Evolutionary conservation across 2,113 vertebrate genomes (phyloP), one percentile per base, ranked within the genome.

Genomic region (Passerina amoena): DNA sequence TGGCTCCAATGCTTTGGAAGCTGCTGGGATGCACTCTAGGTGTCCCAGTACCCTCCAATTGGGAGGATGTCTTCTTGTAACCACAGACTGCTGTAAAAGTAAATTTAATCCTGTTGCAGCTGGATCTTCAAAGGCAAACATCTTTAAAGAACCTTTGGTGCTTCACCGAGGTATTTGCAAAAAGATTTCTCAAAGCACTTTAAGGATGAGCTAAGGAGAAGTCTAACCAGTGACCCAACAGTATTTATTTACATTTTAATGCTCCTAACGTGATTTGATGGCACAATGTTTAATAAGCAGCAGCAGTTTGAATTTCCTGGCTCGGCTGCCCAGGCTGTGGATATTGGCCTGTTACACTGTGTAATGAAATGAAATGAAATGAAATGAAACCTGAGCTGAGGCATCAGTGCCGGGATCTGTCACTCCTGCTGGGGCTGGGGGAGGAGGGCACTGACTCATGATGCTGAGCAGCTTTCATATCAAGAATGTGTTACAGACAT

Each of bases 171-270:
- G 24, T 71, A 71, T 76, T 95, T 71, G 59, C 50, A 90, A 88
- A 82, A 88, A 44, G 50, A 44, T 86, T 84, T 70, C 53, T 78
- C 64, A 51, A 88, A 60, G 42, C 13, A 11, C 64, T 81, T 86
- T 33, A 70, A 84, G 69, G 64, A 93, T 83, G 70, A 71, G 33
- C 25, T 75, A 48, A 84, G 57, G 61, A 92, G 71, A 89, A 88
- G 48, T 44, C 77, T 84, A 88, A 95, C 40, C 31, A 78, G 50
- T 83, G 60, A 80, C 33, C 81, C 63, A 77, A 30, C 11, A 0
- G 0, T 87, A 44, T 91, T 92, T 90, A 78, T 95, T 92, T 94
- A 59, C 35, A n/a, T 92, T 90, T 77, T 88, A 88, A 79, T 63
- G 30, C 47, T 64, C 78, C 78, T 93, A 80, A 77, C 0, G 0